Evolutionary conservation across 2,888 invertebrate genomes (phyloP).

Genomic region (Ryuthela nishihirai): DNA sequence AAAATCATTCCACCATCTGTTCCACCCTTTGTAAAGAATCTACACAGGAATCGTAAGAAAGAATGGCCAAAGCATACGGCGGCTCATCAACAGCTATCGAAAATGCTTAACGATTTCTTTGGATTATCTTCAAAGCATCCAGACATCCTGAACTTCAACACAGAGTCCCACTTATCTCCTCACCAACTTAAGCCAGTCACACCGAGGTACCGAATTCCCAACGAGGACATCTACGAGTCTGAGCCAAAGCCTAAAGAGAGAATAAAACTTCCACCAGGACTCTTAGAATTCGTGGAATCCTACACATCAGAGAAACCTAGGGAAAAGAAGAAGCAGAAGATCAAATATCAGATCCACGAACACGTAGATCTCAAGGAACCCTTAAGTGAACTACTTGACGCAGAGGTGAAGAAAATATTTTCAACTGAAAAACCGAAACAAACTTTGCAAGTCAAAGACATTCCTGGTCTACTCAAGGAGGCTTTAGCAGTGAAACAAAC

Average conservation of each 20-base stretch:
- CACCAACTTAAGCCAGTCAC: too few species aligned
- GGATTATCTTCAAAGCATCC: constrained; percentile 10
- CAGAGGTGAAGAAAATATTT: constrained; percentile 26
- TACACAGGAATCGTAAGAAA: neutral
- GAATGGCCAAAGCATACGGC: constrained; percentile 6
- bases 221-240: constrained; percentile 20
- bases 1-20: neutral
- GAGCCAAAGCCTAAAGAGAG: constrained; percentile 13
- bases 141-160: too few species aligned
- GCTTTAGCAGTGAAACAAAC: too few species aligned
- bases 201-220: constrained; percentile 12
- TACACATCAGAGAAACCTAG: too few species aligned
- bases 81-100: constrained; percentile 27
- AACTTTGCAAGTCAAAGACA: too few species aligned
- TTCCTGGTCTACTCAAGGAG: too few species aligned
- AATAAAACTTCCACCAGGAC: constrained; percentile 23
- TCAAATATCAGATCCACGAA: too few species aligned
- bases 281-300: constrained; percentile 26
- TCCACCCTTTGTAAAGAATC: neutral
- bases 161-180: too few species aligned
- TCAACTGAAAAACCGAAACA: too few species aligned
- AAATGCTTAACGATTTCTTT: constrained; percentile 31
- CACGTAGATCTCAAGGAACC: too few species aligned
- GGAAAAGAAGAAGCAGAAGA: too few species aligned
- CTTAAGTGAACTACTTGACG: too few species aligned